These are phyloP conservation scores for Aphelocoma coerulescens DNA, from an alignment of 2,113 vertebrate genomes.

Conservation along the genomic window DNA sequence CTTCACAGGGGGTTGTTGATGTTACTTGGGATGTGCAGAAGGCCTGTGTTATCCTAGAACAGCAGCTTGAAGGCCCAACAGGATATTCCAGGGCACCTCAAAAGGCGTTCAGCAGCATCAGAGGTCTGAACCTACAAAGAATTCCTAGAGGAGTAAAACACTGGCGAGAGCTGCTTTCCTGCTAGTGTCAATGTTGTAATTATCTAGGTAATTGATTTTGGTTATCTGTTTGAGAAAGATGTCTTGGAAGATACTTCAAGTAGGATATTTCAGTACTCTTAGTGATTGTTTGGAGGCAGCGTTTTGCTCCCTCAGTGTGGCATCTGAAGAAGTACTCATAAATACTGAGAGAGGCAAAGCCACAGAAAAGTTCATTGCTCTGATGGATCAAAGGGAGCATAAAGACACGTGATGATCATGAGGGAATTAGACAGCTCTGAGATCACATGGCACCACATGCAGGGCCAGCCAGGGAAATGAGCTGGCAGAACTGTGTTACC, in stretches of 20 bases:
- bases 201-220: neutral
- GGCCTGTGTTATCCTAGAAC: neutral
- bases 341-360: neutral
- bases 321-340: neutral
- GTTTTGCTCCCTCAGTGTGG: neutral
- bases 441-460: neutral
- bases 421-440: neutral
- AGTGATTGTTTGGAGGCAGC: neutral
- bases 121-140: neutral
- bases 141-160: neutral
- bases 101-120: neutral
- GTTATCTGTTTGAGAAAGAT: neutral
- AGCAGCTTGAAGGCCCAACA: neutral
- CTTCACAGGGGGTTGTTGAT: fast-evolving
- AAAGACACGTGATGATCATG: slow-evolving; percentile 9
- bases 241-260: neutral
- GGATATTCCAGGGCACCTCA: neutral
- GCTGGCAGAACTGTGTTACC: neutral
- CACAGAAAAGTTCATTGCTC: neutral
- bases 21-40: neutral
- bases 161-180: neutral
- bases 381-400: neutral
- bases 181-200: neutral
- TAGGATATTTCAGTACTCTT: neutral
- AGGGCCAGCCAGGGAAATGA: neutral